Conservation (phyloP, 2,888 invertebrate species). For the Apotomis betuletana region DNA sequence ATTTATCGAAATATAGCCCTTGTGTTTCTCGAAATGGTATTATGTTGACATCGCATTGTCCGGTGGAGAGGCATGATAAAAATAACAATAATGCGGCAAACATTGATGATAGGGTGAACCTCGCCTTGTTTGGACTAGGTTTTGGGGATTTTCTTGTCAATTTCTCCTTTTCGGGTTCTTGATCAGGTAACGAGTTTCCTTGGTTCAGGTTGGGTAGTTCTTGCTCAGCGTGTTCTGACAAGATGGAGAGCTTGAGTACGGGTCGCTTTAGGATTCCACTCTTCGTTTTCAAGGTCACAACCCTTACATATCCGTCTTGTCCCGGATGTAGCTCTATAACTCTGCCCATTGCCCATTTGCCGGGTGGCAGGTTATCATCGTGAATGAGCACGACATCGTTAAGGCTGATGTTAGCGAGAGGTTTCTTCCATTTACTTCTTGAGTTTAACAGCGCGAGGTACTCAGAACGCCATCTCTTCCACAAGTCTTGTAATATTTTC, state of each 20-base stretch:
- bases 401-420: slow-evolving; percentile 28
- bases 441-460: slow-evolving; percentile 32
- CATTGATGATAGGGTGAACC: too few species aligned
- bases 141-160: too few species aligned
- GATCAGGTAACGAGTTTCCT: too few species aligned
- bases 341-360: slow-evolving; percentile 39
- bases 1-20: too few species aligned
- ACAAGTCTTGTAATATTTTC: slow-evolving; percentile 13
- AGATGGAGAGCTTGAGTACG: slow-evolving; percentile 19
- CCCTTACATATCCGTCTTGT: too few species aligned
- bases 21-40: too few species aligned
- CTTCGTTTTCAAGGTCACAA: slow-evolving; percentile 35
- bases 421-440: slow-evolving; percentile 35
- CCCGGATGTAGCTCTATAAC: slow-evolving; percentile 19
- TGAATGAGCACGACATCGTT: slow-evolving; percentile 39
- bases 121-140: too few species aligned
- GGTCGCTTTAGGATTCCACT: slow-evolving; percentile 32
- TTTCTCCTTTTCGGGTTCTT: too few species aligned
- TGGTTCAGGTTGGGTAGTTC: background rate
- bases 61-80: too few species aligned
- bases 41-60: too few species aligned
- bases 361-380: slow-evolving; percentile 41
- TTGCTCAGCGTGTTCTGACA: background rate
- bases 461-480: slow-evolving; percentile 37
- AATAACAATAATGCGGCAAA: too few species aligned